Evolutionary conservation across 2,113 vertebrate species (phyloP), one percentile per base, ranked within the genome.

Genomic region (Callopanchax toddi): DNA sequence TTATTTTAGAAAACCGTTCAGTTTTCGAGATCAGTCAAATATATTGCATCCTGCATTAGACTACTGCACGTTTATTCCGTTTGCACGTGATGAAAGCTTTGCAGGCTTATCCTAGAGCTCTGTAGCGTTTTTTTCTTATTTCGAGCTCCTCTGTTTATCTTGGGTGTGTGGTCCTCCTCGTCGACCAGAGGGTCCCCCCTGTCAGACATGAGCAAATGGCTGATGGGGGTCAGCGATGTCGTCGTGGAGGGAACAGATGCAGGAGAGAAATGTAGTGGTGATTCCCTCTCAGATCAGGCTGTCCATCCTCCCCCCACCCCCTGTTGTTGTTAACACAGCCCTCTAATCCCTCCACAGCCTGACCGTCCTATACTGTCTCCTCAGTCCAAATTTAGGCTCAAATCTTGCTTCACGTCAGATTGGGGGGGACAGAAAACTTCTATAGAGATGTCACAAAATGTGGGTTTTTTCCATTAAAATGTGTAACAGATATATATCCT

Each of bases 211-310:
- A 77, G 78, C 67, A 76, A 81, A 83, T 81, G 70, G 61, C 44
- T 78, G 72, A 46, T 55, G 64, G 65, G 69, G 69, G 40, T 70
- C 39, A 81, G 63, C 71, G 66, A 76, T 79, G 74, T 81, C 76
- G 78, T 85, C 49, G 23, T 78, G 52, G 71, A 83, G 83, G 80
- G 82, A 89, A 77, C 89, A 92, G 90, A 92, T 91, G 89, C 83
- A 81, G 6, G 71, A 87, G 79, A 82, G 72, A 85, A 82, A 74
- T 81, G 77, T 78, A 74, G 71, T 80, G 87, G 67, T 82, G 86
- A 5, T 84, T 81, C 64, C 66, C 82, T 84, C 75, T 23, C 26
- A 46, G 51, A 61, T 71, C 78, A 67, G 60, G 40, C 73, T 71
- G 37, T 68, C 77, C 74, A 60, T 71, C 61, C 71, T 70, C 72